These are phyloP conservation scores for Sminthurinus aureus DNA, from an alignment of 2,888 invertebrate genomes.

Conservation along the genomic window DNA sequence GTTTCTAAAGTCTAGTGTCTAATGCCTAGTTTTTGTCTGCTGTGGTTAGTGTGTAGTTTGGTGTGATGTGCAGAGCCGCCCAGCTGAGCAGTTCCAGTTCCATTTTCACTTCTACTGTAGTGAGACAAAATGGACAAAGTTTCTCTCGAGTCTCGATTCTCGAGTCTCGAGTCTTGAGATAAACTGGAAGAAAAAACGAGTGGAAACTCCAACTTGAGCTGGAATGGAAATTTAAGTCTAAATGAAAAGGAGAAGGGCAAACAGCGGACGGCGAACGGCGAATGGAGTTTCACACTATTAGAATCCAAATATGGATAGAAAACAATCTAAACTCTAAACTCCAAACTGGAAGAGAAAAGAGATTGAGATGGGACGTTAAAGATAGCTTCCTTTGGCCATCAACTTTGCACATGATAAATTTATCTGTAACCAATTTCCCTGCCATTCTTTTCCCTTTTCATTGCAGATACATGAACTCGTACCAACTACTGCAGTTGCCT, in stretches of 20 bases:
- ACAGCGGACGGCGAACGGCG: not conserved
- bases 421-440: slow-evolving; percentile 43
- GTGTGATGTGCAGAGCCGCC: not conserved
- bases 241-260: not conserved
- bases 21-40: not conserved
- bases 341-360: slow-evolving; percentile 5
- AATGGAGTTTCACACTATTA: not conserved
- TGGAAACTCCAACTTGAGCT: not conserved
- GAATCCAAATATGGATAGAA: not conserved
- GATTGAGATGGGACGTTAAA: slow-evolving; percentile 38
- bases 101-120: too few relatives aligned
- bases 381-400: slow-evolving; percentile 45
- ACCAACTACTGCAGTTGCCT: too few relatives aligned
- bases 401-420: slow-evolving; percentile 55
- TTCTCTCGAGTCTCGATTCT: too few relatives aligned
- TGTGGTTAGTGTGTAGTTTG: not conserved
- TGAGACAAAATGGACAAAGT: not conserved
- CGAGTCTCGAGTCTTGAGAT: too few relatives aligned
- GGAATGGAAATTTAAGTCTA: not conserved
- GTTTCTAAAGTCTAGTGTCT: too few relatives aligned
- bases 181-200: not conserved
- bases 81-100: not conserved
- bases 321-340: too few relatives aligned
- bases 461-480: slow-evolving; percentile 31
- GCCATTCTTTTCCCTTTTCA: slow-evolving; percentile 41